phyloP scores from a whole-genome alignment of 2,888 invertebrate species.

The Macrophya annulata region DNA sequence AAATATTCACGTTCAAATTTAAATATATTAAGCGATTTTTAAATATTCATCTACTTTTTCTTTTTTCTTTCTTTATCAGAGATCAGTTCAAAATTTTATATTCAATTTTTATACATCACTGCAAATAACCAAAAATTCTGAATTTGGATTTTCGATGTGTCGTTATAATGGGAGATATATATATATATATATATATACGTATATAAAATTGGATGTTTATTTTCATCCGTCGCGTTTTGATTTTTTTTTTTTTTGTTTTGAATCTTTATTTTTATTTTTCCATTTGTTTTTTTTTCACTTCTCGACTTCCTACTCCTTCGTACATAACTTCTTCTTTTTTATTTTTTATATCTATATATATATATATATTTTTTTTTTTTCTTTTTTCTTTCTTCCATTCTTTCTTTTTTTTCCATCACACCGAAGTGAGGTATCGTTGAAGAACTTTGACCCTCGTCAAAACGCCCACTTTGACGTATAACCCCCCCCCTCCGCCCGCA shows the following conservation, averaged over 20 bases:
- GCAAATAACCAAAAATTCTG: background rate
- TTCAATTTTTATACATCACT: no score
- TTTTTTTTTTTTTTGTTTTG: background rate
- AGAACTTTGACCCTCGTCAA: conserved; percentile 52
- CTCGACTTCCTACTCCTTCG: conserved; percentile 1
- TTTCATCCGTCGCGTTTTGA: background rate
- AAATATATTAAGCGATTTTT: no score
- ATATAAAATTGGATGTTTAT: background rate
- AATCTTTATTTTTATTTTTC: background rate
- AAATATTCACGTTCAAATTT: no score
- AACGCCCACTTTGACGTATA: conserved; percentile 40
- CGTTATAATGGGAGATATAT: background rate
- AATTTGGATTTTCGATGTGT: background rate
- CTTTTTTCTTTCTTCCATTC: background rate
- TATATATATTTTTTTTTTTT: background rate
- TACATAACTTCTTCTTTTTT: conserved; percentile 25
- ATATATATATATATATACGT: no score
- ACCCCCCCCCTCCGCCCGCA: background rate
- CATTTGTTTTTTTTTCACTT: background rate
- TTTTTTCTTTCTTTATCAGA: no score
- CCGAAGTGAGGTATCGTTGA: conserved; percentile 24
- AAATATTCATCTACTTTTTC: no score
- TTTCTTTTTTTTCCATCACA: conserved; percentile 20
- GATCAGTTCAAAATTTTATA: no score
- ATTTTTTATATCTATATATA: background rate